phyloP scores from a whole-genome alignment of 53 echinoderm and acorn worm species.

The Henricia sp. region DNA sequence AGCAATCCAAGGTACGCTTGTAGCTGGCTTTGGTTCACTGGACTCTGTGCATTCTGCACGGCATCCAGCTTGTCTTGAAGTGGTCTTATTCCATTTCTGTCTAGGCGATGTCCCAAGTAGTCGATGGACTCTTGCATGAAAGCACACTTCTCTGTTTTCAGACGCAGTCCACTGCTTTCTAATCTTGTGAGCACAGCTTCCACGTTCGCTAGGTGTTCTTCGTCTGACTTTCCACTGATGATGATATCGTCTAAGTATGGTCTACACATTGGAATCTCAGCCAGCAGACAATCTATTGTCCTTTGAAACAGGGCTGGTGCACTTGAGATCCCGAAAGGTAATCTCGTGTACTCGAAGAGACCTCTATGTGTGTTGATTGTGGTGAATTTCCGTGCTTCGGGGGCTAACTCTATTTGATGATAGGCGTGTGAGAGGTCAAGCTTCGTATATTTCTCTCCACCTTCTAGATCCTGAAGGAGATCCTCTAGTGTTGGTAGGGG shows the following conservation, averaged over 20 bases:
- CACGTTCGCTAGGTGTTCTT: constrained; percentile 59
- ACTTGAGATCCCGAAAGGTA: constrained; percentile 57
- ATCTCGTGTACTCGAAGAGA: constrained; percentile 40
- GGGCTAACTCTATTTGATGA: constrained; percentile 67
- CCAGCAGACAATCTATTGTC: constrained; percentile 43
- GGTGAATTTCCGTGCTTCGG: constrained; percentile 44
- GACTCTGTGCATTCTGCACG: too few species aligned
- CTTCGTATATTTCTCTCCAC: constrained; percentile 64
- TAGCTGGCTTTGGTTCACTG: constrained; percentile 51
- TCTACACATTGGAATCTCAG: constrained; percentile 53
- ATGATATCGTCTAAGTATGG: constrained; percentile 73
- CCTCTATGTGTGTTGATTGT: constrained; percentile 64
- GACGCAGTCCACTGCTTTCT: constrained; percentile 25
- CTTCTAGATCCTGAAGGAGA: constrained; percentile 66
- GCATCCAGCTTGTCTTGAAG: too few species aligned
- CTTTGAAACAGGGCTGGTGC: constrained; percentile 60
- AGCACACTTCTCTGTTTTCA: constrained; percentile 53
- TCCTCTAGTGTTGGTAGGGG: constrained; percentile 66
- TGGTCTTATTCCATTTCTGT: too few species aligned
- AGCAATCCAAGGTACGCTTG: constrained; percentile 54
- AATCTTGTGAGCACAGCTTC: constrained; percentile 17
- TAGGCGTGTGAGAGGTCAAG: constrained; percentile 75
- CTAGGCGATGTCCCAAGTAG: constrained; percentile 39
- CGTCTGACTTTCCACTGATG: constrained; percentile 53
- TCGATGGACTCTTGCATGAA: constrained; percentile 47